phyloP scores from a whole-genome alignment of 2,888 invertebrate genomes.

The Amphiduros pacificus region DNA sequence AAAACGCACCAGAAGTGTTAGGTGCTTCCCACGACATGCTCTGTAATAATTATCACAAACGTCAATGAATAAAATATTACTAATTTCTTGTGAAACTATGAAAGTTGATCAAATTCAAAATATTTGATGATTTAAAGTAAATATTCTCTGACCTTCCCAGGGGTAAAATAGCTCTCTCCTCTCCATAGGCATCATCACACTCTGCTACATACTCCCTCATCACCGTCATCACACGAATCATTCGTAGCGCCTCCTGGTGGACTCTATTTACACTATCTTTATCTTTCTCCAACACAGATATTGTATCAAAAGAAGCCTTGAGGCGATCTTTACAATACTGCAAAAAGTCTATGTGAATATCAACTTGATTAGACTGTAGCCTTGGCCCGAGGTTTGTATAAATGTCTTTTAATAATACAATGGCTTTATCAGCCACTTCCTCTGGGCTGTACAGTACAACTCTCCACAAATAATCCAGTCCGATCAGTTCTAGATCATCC shows the following conservation, averaged over 20 bases:
- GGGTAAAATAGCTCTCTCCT: slow-evolving; percentile 86
- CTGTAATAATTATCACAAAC: slow-evolving; percentile 60
- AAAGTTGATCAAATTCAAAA: neutral
- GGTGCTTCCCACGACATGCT: slow-evolving; percentile 87
- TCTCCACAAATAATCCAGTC: slow-evolving; percentile 94
- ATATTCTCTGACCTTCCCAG: slow-evolving; percentile 75
- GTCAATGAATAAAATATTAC: neutral
- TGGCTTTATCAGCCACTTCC: slow-evolving; percentile 89
- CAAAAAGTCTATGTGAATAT: slow-evolving; percentile 90
- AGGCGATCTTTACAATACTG: slow-evolving; percentile 88
- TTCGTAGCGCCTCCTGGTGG: slow-evolving; percentile 72
- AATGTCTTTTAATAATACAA: slow-evolving; percentile 87
- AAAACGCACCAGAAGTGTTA: slow-evolving; percentile 83
- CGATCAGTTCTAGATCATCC: slow-evolving; percentile 92
- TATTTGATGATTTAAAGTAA: too few relatives aligned
- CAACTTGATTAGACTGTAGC: slow-evolving; percentile 73
- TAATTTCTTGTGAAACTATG: neutral
- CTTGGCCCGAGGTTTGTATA: slow-evolving; percentile 90
- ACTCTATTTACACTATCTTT: slow-evolving; percentile 64
- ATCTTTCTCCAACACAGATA: slow-evolving; percentile 54
- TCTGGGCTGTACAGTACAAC: slow-evolving; percentile 85
- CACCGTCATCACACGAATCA: slow-evolving; percentile 86
- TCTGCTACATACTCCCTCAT: slow-evolving; percentile 93
- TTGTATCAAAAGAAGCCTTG: slow-evolving; percentile 75
- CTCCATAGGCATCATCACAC: slow-evolving; percentile 75